Evolutionary conservation across 1,140 invertebrate genomes (phyloP), one percentile per base, ranked within the genome.

Genomic region (Drosophila subobscura): DNA sequence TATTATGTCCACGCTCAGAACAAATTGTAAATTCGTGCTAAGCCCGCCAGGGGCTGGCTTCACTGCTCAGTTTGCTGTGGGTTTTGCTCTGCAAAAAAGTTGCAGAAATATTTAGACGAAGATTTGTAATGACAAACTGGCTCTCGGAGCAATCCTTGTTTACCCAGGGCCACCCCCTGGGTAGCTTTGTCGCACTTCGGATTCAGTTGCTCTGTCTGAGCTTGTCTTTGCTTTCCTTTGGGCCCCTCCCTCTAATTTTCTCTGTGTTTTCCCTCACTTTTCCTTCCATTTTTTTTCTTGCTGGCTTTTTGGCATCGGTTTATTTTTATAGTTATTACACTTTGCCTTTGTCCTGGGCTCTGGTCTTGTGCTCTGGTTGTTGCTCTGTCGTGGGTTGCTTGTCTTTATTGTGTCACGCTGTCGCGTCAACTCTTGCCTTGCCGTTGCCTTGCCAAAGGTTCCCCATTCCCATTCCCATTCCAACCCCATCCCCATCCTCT

Each of bases 291-390:
- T 65, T 53, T 49, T n/a, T 44, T 41, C 25, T 45, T 10, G 55
- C 57, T n/a, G 33, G 41, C 42, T 60, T 81, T 68, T 73, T 45
- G 55, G 55, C 56, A 70, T 63, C 79, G 74, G 74, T 81, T 81
- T 81, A 83, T 83, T 83, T 83, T 83, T 83, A 83, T 83, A 79
- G 79, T 83, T 83, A 83, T 84, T 83, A 83, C 79, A 78, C 79
- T 68, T 68, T 67, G 79, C 70, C 51, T 84, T 66, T 75, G 75
- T 83, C 59, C 61, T 81, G 55, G 68, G 77, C 25, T 23, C 14
- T 58, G 63, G 12, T 37, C 27, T 44, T 53, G 51, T 20, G 50
- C 41, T 55, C 25, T 44, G 49, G 27, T 41, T 71, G 67, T 51
- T 71, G 33, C 29, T 33, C 29, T 8, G 29, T 33, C 50, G 40